Conservation (phyloP, 2,113 vertebrate genomes). For the Polypterus bichir region DNA sequence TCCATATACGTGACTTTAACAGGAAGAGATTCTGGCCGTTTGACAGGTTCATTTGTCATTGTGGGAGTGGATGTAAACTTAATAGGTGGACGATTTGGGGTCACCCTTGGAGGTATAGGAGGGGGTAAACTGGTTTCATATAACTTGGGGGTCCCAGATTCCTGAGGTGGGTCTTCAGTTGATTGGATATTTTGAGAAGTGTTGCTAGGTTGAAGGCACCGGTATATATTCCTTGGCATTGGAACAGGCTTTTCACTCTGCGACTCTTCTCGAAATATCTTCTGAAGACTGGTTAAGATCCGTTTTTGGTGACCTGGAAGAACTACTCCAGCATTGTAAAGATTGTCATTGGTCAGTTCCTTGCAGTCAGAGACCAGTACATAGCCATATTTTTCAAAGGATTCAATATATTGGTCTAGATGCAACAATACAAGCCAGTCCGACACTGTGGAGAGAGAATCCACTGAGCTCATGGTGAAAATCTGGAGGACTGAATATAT, state of each 20-base stretch:
- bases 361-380: slow-evolving; percentile 49
- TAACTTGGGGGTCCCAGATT: neutral
- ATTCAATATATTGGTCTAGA: slow-evolving; percentile 67
- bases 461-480: slow-evolving; percentile 33
- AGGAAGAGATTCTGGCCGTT: slow-evolving; percentile 19
- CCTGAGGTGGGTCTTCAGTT: accelerated
- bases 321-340: slow-evolving; percentile 59
- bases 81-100: slow-evolving; percentile 50
- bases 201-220: neutral
- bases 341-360: slow-evolving; percentile 39
- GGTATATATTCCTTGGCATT: slow-evolving; percentile 60
- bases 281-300: slow-evolving; percentile 66
- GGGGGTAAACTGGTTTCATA: slow-evolving; percentile 31
- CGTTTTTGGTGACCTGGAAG: slow-evolving; percentile 76
- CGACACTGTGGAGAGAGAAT: slow-evolving; percentile 26
- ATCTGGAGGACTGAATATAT: neutral
- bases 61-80: slow-evolving; percentile 27
- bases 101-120: slow-evolving; percentile 69
- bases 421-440: slow-evolving; percentile 69
- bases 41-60: neutral
- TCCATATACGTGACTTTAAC: neutral
- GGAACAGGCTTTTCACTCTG: slow-evolving; percentile 43
- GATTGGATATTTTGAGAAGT: neutral
- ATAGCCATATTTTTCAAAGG: slow-evolving; percentile 49
- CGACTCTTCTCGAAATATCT: slow-evolving; percentile 24